Evolutionary conservation across 2,888 invertebrate species (phyloP).

Genomic region (Eupsilia transversa): DNA sequence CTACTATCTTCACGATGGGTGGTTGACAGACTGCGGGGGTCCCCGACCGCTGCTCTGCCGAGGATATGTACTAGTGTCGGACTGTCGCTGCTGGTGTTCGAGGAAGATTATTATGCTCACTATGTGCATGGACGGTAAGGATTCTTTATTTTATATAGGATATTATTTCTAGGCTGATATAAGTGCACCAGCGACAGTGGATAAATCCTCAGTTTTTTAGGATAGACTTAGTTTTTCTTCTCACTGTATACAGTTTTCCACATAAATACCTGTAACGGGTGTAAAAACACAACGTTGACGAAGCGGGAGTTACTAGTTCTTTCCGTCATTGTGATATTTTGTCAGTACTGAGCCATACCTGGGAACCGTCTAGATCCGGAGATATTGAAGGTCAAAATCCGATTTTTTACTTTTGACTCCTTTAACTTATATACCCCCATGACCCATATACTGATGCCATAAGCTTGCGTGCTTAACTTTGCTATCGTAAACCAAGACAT

Average conservation of each 20-base stretch:
- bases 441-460: no score
- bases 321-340: neutral
- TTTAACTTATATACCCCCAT: no score
- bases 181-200: neutral
- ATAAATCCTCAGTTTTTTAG: neutral
- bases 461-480: no score
- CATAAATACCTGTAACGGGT: neutral
- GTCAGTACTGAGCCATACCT: neutral
- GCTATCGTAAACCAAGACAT: no score
- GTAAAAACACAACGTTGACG: neutral
- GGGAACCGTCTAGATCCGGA: neutral
- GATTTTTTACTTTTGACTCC: no score
- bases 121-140: slow-evolving; percentile 86
- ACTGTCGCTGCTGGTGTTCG: slow-evolving; percentile 82
- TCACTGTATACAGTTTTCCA: neutral
- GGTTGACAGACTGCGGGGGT: slow-evolving; percentile 67
- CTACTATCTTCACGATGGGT: slow-evolving; percentile 71
- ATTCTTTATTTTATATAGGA: neutral
- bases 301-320: neutral
- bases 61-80: slow-evolving; percentile 79
- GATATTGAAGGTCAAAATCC: no score
- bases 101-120: slow-evolving; percentile 85
- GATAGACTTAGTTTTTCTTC: neutral
- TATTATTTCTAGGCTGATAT: neutral
- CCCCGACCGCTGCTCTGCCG: slow-evolving; percentile 68